Conservation (phyloP, 1,140 invertebrate genomes). For the Vollenhovia emeryi region DNA sequence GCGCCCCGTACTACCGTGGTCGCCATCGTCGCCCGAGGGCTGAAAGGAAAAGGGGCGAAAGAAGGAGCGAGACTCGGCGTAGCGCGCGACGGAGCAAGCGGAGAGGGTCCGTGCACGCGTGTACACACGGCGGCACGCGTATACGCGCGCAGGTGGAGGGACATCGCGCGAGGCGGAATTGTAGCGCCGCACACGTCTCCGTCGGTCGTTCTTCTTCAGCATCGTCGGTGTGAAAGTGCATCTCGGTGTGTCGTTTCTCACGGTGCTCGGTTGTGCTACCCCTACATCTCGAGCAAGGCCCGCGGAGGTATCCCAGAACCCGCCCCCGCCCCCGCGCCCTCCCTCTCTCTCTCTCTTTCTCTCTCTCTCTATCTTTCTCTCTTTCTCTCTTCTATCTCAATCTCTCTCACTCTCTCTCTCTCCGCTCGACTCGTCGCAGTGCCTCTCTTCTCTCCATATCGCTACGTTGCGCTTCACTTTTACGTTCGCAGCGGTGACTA, state of each 20-base stretch:
- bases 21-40: slow-evolving; percentile 27
- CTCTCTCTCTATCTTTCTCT: too few species aligned
- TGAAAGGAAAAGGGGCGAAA: slow-evolving; percentile 2
- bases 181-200: slow-evolving; percentile 23
- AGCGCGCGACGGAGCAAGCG: background rate
- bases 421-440: slow-evolving; percentile 72
- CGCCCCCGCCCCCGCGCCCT: slow-evolving; percentile 57
- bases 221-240: slow-evolving; percentile 58
- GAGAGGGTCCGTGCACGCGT: slow-evolving; percentile 13
- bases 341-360: background rate
- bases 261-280: slow-evolving; percentile 67
- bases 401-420: background rate
- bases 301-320: slow-evolving; percentile 76
- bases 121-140: background rate
- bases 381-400: too few species aligned
- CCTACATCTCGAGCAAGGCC: slow-evolving; percentile 67
- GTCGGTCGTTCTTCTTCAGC: slow-evolving; percentile 39
- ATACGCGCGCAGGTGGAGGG: background rate
- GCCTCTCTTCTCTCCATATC: slow-evolving; percentile 78
- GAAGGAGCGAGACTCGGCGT: background rate
- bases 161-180: slow-evolving; percentile 32
- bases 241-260: slow-evolving; percentile 59
- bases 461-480: slow-evolving; percentile 69
- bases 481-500: slow-evolving; percentile 67
- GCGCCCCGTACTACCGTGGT: slow-evolving; percentile 1